Evolutionary conservation across 2,888 invertebrate genomes (phyloP), one percentile per base, ranked within the genome.

Genomic region (Ptychoptera albimana): DNA sequence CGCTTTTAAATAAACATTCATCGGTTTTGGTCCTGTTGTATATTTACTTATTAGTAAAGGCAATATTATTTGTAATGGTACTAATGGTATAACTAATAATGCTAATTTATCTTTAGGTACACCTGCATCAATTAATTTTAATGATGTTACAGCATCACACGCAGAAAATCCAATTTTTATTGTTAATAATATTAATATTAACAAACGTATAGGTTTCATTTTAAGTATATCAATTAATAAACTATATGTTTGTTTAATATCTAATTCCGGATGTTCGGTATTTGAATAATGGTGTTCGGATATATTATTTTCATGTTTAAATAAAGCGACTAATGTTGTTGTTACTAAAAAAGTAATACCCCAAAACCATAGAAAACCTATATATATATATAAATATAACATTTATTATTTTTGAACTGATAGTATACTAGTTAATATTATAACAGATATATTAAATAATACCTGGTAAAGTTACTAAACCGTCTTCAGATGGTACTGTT

Each of bases 21-120:
- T 73, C 0, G 98, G 97, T 45, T 79, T 74, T 0, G 89, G 85
- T 3, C 96, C 93, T 11, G 84, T 76, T 0, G 89, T 89, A 60
- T 88, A 87, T 54, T 75, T 63, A 45, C 64, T 64, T 6, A 66
- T 82, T 44, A 89, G 68, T 54, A 97, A 67, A 6, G 98, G 97
- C 59, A 98, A 71, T 42, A 94, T 64, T 46, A 94, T 87, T 68
- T 97, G 96, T 38, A 98, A 70, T 10, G 98, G 96, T 41, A 93
- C 85, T 60, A 98, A 69, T 11, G 96, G 94, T 34, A 98, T 78
- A 1, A 89, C 91, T 57, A 99, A 71, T 45, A 97, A 67, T 0
- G 96, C 97, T 45, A 98, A 67, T 54, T 86, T 84, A 61, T 97
- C 97, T 57, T 92, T 89, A 0, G 94, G 92, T 41, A 99, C 86